Percentiles rank a stretch among this genome's conserved stretches.
These are phyloP conservation scores for Drosophila persimilis DNA, from an alignment of 1,140 invertebrate species.

Conservation along the genomic window DNA sequence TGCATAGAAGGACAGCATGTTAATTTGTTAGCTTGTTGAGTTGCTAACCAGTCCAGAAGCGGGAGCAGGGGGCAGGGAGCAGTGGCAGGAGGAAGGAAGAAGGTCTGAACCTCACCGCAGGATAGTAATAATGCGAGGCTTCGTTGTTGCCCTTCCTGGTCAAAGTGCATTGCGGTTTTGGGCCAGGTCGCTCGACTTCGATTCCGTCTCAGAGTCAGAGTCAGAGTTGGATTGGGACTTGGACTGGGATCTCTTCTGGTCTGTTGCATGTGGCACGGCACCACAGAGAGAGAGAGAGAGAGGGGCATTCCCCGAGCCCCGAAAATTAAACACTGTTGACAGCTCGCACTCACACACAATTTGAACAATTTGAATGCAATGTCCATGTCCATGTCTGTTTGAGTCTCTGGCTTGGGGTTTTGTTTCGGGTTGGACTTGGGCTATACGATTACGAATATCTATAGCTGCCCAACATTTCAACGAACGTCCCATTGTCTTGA, in stretches of 20 bases:
- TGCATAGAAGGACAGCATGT: constrained; percentile 54
- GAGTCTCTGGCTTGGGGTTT: not conserved
- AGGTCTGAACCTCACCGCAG: constrained; percentile 8
- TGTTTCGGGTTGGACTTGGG: not conserved
- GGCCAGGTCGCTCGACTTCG: constrained; percentile 10
- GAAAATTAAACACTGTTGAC: constrained; percentile 79
- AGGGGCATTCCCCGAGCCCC: constrained; percentile 37
- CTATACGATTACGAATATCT: constrained; percentile 18
- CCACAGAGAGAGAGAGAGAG: not conserved
- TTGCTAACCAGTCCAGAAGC: constrained; percentile 49
- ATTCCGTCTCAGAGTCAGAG: constrained; percentile 10
- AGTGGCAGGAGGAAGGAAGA: constrained; percentile 12
- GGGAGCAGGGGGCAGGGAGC: too few species aligned
- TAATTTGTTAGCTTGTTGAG: constrained; percentile 82
- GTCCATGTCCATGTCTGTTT: constrained; percentile 21
- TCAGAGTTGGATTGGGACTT: constrained; percentile 7
- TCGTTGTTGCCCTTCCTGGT: constrained; percentile 26
- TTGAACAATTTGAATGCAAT: constrained; percentile 64
- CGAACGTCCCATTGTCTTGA: constrained; percentile 60
- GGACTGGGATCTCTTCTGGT: constrained; percentile 1
- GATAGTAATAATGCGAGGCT: constrained; percentile 56
- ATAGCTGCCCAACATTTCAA: constrained; percentile 53
- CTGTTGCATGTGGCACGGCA: constrained; percentile 69
- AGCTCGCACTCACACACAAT: constrained; percentile 74
- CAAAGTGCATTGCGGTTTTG: constrained; percentile 79